These are phyloP conservation scores for Thalassophryne amazonica DNA, from an alignment of 2,797 vertebrate genomes.

Conservation along the genomic window DNA sequence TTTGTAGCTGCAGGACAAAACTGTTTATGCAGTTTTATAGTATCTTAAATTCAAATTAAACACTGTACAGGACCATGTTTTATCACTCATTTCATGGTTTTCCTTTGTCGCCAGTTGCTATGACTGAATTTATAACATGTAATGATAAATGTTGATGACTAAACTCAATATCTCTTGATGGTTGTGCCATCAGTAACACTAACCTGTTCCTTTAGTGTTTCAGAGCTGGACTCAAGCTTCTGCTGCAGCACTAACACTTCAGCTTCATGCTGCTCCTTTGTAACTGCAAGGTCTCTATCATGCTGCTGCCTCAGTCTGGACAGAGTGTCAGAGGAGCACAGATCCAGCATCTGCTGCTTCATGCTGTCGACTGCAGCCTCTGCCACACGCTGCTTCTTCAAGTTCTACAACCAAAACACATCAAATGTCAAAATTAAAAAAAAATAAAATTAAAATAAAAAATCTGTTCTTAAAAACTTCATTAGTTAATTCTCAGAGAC, in stretches of 20 bases:
- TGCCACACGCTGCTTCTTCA: constrained; percentile 83
- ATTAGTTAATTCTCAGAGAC: too few relatives aligned
- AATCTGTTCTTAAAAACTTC: too few relatives aligned
- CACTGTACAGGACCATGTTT: too few relatives aligned
- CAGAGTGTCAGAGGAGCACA: constrained; percentile 88
- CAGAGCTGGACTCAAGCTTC: constrained; percentile 77
- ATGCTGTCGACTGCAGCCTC: constrained; percentile 90
- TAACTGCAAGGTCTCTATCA: constrained; percentile 75
- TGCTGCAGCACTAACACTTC: constrained; percentile 80
- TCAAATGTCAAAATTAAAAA: background rate
- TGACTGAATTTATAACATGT: too few relatives aligned
- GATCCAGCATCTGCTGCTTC: constrained; percentile 90
- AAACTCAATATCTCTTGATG: too few relatives aligned
- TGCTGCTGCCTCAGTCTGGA: constrained; percentile 87
- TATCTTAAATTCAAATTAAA: too few relatives aligned
- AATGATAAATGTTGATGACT: too few relatives aligned
- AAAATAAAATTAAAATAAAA: too few relatives aligned
- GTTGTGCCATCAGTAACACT: background rate
- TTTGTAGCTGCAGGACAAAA: too few relatives aligned
- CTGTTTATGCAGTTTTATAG: too few relatives aligned
- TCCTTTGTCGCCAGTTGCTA: too few relatives aligned
- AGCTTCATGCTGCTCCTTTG: constrained; percentile 87
- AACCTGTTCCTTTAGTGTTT: constrained; percentile 86
- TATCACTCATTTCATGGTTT: too few relatives aligned
- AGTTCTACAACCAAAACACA: constrained; percentile 68